Evolutionary conservation across 2,113 vertebrate genomes (phyloP).

Genomic region (Smithornis capensis): DNA sequence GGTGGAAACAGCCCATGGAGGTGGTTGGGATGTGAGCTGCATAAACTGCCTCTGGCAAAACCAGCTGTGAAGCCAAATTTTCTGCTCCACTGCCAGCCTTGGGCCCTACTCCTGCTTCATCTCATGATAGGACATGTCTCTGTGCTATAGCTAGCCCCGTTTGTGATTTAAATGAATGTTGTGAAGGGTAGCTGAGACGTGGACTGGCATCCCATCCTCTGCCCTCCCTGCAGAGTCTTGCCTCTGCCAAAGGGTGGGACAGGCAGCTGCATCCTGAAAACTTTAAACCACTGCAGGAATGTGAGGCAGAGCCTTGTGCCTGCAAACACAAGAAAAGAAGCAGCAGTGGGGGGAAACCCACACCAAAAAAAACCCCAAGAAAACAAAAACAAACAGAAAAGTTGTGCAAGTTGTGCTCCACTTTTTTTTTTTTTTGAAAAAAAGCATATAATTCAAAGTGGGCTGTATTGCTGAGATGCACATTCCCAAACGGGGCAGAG

Average conservation of each 20-base stretch:
- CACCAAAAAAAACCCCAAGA: not conserved
- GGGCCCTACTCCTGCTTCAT: not conserved
- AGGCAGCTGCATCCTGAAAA: not conserved
- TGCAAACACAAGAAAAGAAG: not conserved
- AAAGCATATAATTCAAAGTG: not conserved
- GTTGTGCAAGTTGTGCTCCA: not conserved
- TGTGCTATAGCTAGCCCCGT: not conserved
- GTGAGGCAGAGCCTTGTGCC: not conserved
- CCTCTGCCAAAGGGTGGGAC: not conserved
- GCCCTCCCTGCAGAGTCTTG: not conserved
- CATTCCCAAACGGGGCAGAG: not conserved
- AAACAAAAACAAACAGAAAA: not conserved
- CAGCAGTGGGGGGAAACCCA: not conserved
- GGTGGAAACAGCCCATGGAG: not conserved
- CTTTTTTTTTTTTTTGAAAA: fast-evolving
- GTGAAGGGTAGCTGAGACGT: not conserved
- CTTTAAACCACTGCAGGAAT: not conserved
- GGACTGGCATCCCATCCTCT: not conserved
- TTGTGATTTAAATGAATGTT: not conserved
- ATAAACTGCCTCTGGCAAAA: not conserved
- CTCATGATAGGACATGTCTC: not conserved
- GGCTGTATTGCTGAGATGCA: not conserved
- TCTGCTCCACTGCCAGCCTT: not conserved
- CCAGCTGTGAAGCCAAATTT: not conserved
- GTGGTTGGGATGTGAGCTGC: not conserved